These are phyloP conservation scores for Chlamydotis undulata DNA, from an alignment of 2,113 vertebrate genomes.

Conservation along the genomic window DNA sequence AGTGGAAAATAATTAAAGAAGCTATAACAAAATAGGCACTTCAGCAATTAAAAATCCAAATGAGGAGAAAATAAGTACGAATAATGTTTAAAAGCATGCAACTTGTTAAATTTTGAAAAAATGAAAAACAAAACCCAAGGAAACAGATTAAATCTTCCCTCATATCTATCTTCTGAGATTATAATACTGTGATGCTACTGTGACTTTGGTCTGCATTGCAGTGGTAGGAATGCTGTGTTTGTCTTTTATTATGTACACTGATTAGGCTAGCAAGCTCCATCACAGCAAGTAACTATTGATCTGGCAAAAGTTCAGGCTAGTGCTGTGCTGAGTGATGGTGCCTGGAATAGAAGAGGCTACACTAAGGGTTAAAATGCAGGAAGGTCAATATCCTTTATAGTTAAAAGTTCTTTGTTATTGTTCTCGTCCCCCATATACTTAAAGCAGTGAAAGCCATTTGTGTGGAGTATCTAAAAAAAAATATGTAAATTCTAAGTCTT, in stretches of 20 bases:
- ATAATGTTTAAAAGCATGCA: neutral
- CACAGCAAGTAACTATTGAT: neutral
- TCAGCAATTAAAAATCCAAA: neutral
- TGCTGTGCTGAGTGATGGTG: neutral
- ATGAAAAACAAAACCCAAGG: neutral
- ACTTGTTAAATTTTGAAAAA: neutral
- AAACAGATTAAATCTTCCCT: neutral
- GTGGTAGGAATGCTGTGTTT: neutral
- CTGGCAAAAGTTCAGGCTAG: neutral
- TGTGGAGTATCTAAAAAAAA: neutral
- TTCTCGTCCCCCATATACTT: fast-evolving
- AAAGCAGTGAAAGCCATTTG: neutral
- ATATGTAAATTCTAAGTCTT: neutral
- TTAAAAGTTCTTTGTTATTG: neutral
- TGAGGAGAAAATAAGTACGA: neutral
- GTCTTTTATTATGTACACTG: neutral
- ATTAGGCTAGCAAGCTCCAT: neutral
- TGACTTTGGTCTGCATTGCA: neutral
- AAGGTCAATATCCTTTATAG: neutral
- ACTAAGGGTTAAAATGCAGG: neutral
- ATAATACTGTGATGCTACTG: neutral
- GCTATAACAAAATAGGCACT: neutral
- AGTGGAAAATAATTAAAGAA: neutral
- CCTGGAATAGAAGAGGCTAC: neutral
- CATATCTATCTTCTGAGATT: neutral